Evolutionary conservation across 2,888 invertebrate genomes (phyloP), one percentile per base, ranked within the genome.

Genomic region (Arge pagana): DNA sequence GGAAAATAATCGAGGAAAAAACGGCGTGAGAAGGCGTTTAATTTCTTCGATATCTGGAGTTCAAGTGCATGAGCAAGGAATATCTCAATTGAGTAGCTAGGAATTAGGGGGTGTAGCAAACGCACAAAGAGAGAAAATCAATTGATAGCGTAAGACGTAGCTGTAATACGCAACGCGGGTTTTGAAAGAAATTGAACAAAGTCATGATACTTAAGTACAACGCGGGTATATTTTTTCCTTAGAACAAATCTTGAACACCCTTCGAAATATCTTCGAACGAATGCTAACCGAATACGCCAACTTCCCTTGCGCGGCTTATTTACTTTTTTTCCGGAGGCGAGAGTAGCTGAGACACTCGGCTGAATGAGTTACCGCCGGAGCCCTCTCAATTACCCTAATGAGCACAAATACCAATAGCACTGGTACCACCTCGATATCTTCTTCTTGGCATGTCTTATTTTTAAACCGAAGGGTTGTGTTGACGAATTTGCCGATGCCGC

Each of bases 301-400:
- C 53, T 50, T 53, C 36, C 48, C 50, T 41, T 57, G 48, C 55
- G 52, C 60, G 50, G 55, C 52, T 55, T 60, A 57, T 61, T 64
- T 65, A 65, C 61, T 65, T 65, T 60, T 62, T 65, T 59, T 56
- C n/a, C 26, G 51, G 50, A 58, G 60, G 45, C 55, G 45, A 52
- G 35, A 49, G 39, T 40, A 31, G 21, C 48, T 45, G 50, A 42
- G 40, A 31, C 49, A 52, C 52, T 26, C 41, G 42, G 50, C 62
- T 52, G 62, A 68, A 68, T 68, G 67, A 68, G 65, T 68, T 67
- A 67, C 65, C 66, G 65, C 59, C 50, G 40, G 58, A 57, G 57
- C 64, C 62, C 61, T 62, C 64, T 61, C 61, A 63, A 67, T 67
- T 67, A 68, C 59, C 65, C 63, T 68, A 68, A 68, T 68, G 67